Conservation (phyloP, 2,888 invertebrate species). For the Tipula confusa region DNA sequence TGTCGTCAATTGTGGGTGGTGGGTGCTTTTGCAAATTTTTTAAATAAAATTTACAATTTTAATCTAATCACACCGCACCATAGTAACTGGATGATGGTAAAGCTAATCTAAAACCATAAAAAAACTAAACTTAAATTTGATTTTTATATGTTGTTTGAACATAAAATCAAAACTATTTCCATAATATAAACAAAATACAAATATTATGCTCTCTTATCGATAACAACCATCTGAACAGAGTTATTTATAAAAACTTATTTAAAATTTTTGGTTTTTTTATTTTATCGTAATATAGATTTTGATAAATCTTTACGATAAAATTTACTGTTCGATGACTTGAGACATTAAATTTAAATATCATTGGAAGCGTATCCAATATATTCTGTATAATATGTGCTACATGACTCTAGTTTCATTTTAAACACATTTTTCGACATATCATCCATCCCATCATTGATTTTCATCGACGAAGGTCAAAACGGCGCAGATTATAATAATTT, state of each 20-base stretch:
- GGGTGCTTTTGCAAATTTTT: no score
- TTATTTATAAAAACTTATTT: background rate
- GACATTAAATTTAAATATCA: background rate
- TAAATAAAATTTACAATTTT: no score
- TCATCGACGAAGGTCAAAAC: background rate
- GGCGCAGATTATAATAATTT: background rate
- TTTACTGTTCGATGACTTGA: background rate
- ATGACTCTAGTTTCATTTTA: no score
- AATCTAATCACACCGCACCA: no score
- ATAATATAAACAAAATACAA: background rate
- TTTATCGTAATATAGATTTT: background rate
- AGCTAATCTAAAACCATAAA: no score
- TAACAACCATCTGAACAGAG: no score
- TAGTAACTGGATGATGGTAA: no score
- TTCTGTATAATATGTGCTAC: background rate
- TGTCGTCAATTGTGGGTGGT: no score
- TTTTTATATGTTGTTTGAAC: background rate
- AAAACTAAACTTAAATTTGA: background rate
- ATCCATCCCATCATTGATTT: background rate
- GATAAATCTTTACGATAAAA: background rate
- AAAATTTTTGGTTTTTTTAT: background rate
- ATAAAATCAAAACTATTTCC: background rate
- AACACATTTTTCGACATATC: no score
- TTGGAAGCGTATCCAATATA: background rate
- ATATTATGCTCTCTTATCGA: no score